A percentile compares a stretch with the other conserved stretches of the same genome.
phyloP scores from a whole-genome alignment of 2,113 vertebrate species.

The Cephalopterus ornatus region DNA sequence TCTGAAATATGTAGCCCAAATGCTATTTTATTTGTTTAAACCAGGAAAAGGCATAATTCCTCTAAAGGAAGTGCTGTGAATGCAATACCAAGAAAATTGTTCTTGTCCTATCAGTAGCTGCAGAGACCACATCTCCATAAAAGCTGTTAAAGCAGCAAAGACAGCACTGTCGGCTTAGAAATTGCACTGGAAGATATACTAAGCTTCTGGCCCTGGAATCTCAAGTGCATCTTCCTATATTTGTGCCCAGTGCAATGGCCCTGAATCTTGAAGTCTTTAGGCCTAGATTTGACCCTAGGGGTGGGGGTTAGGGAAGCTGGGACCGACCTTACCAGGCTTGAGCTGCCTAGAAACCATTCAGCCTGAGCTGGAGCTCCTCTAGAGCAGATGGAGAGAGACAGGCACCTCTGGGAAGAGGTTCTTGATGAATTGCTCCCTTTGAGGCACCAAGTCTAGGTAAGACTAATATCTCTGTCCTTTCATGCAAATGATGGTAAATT shows the following conservation, averaged over 20 bases:
- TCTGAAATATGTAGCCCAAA: conserved; percentile 38
- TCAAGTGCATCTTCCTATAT: background rate
- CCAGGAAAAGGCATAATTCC: conserved; percentile 24
- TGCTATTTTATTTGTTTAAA: conserved; percentile 45
- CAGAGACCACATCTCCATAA: conserved; percentile 25
- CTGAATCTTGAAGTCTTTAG: background rate
- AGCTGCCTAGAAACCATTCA: background rate
- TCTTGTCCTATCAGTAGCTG: conserved; percentile 29
- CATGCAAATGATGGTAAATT: background rate
- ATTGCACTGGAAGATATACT: background rate
- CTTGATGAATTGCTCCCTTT: background rate
- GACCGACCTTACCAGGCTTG: background rate
- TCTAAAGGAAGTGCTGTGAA: conserved; percentile 20
- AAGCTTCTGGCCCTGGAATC: background rate
- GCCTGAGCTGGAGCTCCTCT: background rate
- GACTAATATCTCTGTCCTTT: background rate
- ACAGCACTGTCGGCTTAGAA: background rate
- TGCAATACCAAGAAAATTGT: conserved; percentile 23
- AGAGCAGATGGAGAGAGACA: fast-evolving
- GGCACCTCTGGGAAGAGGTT: background rate
- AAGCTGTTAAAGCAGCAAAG: background rate
- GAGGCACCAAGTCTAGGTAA: background rate
- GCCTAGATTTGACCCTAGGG: background rate
- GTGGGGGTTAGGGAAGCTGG: background rate
- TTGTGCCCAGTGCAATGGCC: background rate